phyloP scores from a whole-genome alignment of 37 sponge, comb jelly and placozoan species.

The Dysidea cf. avara region DNA sequence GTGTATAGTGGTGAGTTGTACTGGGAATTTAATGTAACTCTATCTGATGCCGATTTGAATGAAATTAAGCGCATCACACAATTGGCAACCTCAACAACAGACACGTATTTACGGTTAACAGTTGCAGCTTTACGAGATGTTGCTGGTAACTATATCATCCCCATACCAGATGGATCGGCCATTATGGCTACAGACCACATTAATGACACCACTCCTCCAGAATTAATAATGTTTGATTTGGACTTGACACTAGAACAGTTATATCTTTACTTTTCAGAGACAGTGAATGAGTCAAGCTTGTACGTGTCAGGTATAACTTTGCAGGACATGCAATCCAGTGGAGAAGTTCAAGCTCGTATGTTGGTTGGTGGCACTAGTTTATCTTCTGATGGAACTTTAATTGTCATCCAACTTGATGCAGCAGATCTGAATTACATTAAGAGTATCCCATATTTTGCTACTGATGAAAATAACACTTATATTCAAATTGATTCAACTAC shows the following conservation, averaged over 20 bases:
- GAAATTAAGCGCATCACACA: slow-evolving; percentile 71
- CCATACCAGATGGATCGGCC: slow-evolving; percentile 29
- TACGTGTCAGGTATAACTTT: slow-evolving; percentile 32
- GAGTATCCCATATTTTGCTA: slow-evolving; percentile 51
- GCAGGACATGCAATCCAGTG: background rate
- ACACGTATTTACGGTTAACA: slow-evolving; percentile 59
- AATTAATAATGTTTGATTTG: slow-evolving; percentile 65
- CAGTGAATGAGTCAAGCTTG: slow-evolving; percentile 66
- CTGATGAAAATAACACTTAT: slow-evolving; percentile 54
- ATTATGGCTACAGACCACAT: slow-evolving; percentile 32
- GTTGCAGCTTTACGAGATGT: slow-evolving; percentile 64
- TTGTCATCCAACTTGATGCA: slow-evolving; percentile 61
- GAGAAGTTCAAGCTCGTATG: background rate
- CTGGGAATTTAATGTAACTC: slow-evolving; percentile 25
- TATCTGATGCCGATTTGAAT: slow-evolving; percentile 62
- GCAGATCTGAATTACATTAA: slow-evolving; percentile 90
- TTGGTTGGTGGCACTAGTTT: slow-evolving; percentile 61
- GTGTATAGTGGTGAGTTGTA: background rate
- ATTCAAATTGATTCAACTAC: slow-evolving; percentile 41
- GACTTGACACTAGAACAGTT: slow-evolving; percentile 72
- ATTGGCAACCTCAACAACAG: slow-evolving; percentile 48
- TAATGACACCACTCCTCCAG: slow-evolving; percentile 46
- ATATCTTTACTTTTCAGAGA: slow-evolving; percentile 76
- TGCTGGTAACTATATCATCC: slow-evolving; percentile 35
- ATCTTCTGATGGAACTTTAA: slow-evolving; percentile 46